Base-by-base conservation (phyloP, 2,113 vertebrate genomes). In the Apodemus sylvaticus region DNA sequence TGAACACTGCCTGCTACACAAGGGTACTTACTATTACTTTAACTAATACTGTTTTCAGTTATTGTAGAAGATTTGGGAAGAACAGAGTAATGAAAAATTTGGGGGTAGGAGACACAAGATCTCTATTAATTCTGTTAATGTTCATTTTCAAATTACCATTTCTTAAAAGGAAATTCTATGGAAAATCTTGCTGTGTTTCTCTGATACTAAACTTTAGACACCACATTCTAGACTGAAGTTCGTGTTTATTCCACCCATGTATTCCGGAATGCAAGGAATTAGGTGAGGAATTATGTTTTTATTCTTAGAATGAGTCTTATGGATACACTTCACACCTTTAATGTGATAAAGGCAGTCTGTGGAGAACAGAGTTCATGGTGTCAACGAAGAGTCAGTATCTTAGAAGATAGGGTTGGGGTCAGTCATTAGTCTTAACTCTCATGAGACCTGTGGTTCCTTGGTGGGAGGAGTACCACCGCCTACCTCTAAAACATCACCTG, bases 1-100 rank as follows among this genome's bases (percentile, higher is more conserved):
- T 48, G 11, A 39, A 68, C 10, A 20, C 45, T 0, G 0, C 9
- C 13, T 0, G 0, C 8, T 20, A 45, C 0, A 10, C 0, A 62
- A 77, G 90, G 0, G 10, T n/a, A n/a, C 5, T n/a, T 34, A n/a
- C 13, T n/a, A 19, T 4, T 48, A 4, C 36, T 60, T 39, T 55
- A 26, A 42, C 0, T 31, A 55, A 29, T 19, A 7, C 3, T 45
- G 48, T 10, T 39, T 55, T 73, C 14, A 82, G 60, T 45, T 34
- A 29, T 45, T 34, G 9, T 0, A 1, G 51, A 42, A n/a, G 36
- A 79, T 39, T 9, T 34, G 9, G 26, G 71, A 91, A 91, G 66
- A 51, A 89, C 8, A 70, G 5, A 68, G 34, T 6, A 66, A 31
- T 20, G 36, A 39, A 77, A 68, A 19, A 16, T 26, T 58, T 26